Base-by-base conservation (phyloP, 2,113 vertebrate species). In the Saguinus imperator region DNA sequence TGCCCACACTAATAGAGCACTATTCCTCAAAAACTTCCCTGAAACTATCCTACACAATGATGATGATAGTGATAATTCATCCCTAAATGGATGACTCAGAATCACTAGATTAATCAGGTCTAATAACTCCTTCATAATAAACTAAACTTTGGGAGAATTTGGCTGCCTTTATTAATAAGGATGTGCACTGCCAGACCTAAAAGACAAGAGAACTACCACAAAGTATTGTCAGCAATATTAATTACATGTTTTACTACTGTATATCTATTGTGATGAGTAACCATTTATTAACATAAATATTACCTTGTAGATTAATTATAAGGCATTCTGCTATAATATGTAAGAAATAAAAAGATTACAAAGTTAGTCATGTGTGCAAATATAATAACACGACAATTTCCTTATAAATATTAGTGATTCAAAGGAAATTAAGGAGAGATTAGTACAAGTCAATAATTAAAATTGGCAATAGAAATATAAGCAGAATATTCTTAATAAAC, bases 11-110 rank as follows among this genome's bases (percentile, higher is more conserved):
- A 29, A 94, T 61, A 48, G 52, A 92, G 12, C 27, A 94, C 23
- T 80, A 80, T 86, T 85, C 23, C 6, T 96, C 61, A 87, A 50
- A 57, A 81, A 94, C 23, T 95, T 91, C 91, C 52, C 72, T 87
- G 72, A 40, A 86, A 89, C 23, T 8, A 48, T 68, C 50, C 20
- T 86, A 88, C 2, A 66, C 58, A 87, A 13, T 72, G 50, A 96
- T 94, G n/a, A 92, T 45, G 23, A 91, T 84, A 81, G 82, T 86
- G 32, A 82, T 77, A 94, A 94, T 80, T 64, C 48, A 89, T 8
- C 1, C 23, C 91, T 57, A 83, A 94, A 37, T 1, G 52, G 37
- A 45, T 96, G 23, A 86, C 29, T 81, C 32, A 79, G 76, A 88
- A 64, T 70, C 43, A 81, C 18, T 87, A 50, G 29, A 89, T 77